A percentile compares a stretch with the other conserved stretches of the same genome.
These are phyloP conservation scores for Alviniconcha marisindica DNA, from an alignment of 1,140 invertebrate species.

Conservation along the genomic window DNA sequence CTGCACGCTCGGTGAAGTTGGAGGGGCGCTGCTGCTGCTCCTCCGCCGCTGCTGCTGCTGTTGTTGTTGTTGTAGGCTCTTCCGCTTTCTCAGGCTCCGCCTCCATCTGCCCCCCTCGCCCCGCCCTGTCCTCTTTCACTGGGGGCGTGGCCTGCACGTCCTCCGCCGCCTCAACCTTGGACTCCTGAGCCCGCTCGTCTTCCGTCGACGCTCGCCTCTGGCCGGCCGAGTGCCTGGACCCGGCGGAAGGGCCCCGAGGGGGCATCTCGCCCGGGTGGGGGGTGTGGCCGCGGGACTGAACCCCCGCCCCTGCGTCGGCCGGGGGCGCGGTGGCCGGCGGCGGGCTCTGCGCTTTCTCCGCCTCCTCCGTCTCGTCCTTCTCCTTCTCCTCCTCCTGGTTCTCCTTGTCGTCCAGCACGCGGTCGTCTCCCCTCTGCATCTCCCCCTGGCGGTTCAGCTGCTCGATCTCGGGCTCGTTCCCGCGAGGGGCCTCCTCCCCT, in stretches of 20 bases:
- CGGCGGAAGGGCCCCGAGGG: neutral
- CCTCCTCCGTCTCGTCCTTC: conserved; percentile 27
- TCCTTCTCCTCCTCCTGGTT: conserved; percentile 31
- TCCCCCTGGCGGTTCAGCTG: conserved; percentile 30
- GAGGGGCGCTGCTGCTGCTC: neutral
- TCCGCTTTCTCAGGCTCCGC: neutral
- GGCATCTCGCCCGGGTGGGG: neutral
- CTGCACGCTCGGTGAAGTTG: neutral
- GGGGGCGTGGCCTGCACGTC: neutral
- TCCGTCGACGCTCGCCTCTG: neutral
- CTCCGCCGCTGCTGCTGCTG: too few species aligned
- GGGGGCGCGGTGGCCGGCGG: neutral
- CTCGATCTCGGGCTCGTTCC: conserved; percentile 34
- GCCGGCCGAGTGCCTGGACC: too few species aligned
- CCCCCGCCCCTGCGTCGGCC: conserved; percentile 1
- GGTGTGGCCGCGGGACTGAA: conserved; percentile 13
- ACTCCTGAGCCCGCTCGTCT: neutral
- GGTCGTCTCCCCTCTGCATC: conserved; percentile 36
- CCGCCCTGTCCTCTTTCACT: neutral
- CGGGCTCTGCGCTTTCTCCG: neutral
- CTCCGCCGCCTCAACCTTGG: neutral
- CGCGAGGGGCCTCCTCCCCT: neutral
- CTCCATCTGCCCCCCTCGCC: neutral
- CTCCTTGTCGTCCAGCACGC: conserved; percentile 12
- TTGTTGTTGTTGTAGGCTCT: too few species aligned